Evolutionary conservation across 2,797 vertebrate species (phyloP), one percentile per base, ranked within the genome.

Genomic region (Protonibea diacanthus): DNA sequence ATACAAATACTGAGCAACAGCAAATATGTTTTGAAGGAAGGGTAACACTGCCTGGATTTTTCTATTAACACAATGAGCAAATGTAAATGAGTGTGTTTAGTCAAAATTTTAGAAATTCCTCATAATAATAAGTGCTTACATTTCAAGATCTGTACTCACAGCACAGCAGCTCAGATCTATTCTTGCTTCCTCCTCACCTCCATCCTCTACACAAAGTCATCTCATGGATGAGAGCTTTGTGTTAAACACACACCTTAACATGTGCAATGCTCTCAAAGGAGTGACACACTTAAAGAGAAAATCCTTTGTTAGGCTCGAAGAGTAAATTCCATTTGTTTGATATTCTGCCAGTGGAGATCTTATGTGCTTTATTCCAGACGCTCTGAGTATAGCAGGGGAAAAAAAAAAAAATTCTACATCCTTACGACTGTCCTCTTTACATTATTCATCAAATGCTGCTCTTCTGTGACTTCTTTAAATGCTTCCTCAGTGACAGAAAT

Each of bases 401-500:
- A 33, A 64, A 64, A 63, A 65, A 53, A 64, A 64, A 63, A 65
- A 53, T 56, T 78, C 63, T 18, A 90, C 84, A 91, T 86, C 77
- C 78, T 73, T 80, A 82, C 9, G 45, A 81, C 71, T 90, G 90
- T 91, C 87, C 85, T 88, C 70, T 86, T 77, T 93, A 71, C 82
- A 92, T 91, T 92, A 92, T 91, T 93, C 76, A 92, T 92, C 86
- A 86, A 88, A 87, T 45, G 1, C 38, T 67, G 55, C 76, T 91
- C 81, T 71, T 82, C 73, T 81, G 74, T 18, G 61, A 53, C 47
- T 76, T 77, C 81, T 88, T 83, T 82, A 90, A 92, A 89, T 58
- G 71, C 73, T 80, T 86, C 63, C 74, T 85, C 76, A 42, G 71
- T 73, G 78, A 78, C 76, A 84, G 56, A 65, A 81, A 74, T 81